Conservation (phyloP, 2,888 invertebrate genomes). For the Yponomeuta cagnagella region DNA sequence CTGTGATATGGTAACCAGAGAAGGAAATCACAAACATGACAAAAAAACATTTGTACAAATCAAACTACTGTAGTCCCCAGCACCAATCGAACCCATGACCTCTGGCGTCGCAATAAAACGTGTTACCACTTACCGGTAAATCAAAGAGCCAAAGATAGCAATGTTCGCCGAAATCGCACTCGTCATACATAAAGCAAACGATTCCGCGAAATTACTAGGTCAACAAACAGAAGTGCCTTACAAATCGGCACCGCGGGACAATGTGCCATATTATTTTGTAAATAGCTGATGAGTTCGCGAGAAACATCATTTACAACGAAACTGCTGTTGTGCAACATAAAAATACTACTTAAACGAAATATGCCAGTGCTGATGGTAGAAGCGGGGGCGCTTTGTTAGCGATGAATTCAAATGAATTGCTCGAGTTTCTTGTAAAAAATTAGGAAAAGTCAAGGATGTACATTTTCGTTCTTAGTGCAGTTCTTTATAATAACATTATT, state of each 20-base stretch:
- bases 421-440: neutral
- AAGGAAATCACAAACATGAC: no score
- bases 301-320: constrained; percentile 12
- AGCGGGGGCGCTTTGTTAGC: neutral
- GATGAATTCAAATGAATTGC: neutral
- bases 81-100: no score
- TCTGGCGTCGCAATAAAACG: neutral
- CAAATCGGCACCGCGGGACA: constrained; percentile 1
- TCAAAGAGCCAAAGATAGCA: neutral
- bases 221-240: constrained; percentile 10
- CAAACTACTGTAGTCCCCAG: no score
- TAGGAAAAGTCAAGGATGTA: neutral
- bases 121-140: neutral
- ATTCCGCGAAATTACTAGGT: constrained; percentile 12
- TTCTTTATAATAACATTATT: no score
- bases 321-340: constrained; percentile 8
- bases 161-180: neutral
- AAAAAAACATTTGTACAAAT: no score
- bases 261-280: constrained; percentile 16
- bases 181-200: neutral
- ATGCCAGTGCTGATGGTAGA: neutral
- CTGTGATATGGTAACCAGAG: no score
- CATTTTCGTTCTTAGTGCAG: neutral
- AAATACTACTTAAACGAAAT: constrained; percentile 10
- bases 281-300: constrained; percentile 10